phyloP scores from a whole-genome alignment of 2,113 vertebrate species.

The Entosphenus tridentatus region DNA sequence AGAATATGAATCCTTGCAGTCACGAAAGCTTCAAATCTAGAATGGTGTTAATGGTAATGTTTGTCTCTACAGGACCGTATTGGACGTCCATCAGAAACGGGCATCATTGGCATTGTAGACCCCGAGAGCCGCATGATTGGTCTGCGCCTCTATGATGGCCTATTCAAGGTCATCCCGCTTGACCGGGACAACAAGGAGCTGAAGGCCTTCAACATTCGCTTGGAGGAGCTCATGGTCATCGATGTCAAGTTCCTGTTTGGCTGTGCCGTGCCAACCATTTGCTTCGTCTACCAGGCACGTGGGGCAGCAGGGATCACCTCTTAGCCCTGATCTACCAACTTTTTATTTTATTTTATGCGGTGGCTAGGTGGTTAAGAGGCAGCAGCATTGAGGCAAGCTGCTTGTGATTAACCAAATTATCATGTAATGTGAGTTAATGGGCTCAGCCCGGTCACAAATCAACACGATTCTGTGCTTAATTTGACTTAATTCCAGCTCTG shows the following conservation, averaged over 20 bases:
- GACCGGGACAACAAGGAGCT: conserved; percentile 86
- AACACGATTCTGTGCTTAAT: too few relatives aligned
- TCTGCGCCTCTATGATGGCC: conserved; percentile 68
- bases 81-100: conserved; percentile 80
- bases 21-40: too few relatives aligned
- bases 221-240: conserved; percentile 90
- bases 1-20: too few relatives aligned
- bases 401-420: too few relatives aligned
- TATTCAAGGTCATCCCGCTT: conserved; percentile 89
- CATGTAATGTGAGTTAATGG: too few relatives aligned
- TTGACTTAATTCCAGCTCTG: too few relatives aligned
- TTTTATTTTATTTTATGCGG: too few relatives aligned
- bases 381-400: too few relatives aligned
- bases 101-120: conserved; percentile 90
- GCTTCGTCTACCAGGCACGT: conserved; percentile 87
- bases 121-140: conserved; percentile 96
- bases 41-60: fast-evolving
- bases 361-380: too few relatives aligned
- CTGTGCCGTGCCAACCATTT: conserved; percentile 87
- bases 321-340: too few relatives aligned
- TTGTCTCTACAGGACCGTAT: conserved; percentile 52
- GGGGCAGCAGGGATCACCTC: too few relatives aligned
- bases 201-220: conserved; percentile 88
- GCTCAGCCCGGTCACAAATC: too few relatives aligned
- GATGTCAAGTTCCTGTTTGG: conserved; percentile 89